Percentiles rank a stretch among this genome's conserved stretches.
These are phyloP conservation scores for Acronicta aceris DNA, from an alignment of 2,888 invertebrate species.

Conservation along the genomic window DNA sequence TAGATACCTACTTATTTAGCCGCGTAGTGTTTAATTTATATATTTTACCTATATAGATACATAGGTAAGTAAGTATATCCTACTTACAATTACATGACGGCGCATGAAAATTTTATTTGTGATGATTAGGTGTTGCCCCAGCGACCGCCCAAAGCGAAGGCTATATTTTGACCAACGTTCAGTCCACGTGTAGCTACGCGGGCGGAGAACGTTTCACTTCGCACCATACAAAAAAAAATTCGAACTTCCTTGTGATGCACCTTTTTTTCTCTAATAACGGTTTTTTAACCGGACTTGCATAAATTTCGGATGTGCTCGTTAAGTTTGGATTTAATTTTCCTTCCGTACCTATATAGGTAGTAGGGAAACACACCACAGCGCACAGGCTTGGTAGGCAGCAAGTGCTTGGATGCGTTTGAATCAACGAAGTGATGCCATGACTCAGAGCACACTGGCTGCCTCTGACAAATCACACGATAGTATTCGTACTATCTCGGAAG, in stretches of 20 bases:
- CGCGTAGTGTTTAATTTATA: too few species aligned
- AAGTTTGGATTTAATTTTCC: conserved; percentile 7
- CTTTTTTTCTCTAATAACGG: not conserved
- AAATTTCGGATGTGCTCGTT: not conserved
- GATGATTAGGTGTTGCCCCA: conserved; percentile 83
- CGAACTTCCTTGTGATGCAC: conserved; percentile 1
- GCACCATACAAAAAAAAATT: conserved; percentile 44
- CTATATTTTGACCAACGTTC: conserved; percentile 78
- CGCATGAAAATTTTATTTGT: conserved; percentile 84
- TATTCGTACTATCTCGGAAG: conserved; percentile 80
- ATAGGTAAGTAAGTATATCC: conserved; percentile 22
- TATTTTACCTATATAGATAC: too few species aligned
- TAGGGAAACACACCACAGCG: conserved; percentile 4
- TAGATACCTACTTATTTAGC: not conserved
- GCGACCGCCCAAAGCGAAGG: conserved; percentile 79
- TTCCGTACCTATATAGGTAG: conserved; percentile 15
- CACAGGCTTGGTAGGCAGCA: conserved; percentile 10
- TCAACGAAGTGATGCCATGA: conserved; percentile 77
- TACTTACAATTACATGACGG: conserved; percentile 50
- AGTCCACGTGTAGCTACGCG: conserved; percentile 79
- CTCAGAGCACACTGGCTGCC: conserved; percentile 75
- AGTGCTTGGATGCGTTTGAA: conserved; percentile 42
- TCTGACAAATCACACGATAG: conserved; percentile 77
- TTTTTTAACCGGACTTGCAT: not conserved
- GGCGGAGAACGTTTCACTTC: conserved; percentile 63